Conservation (phyloP, 2,797 vertebrate species). For the Peromyscus nudipes region DNA sequence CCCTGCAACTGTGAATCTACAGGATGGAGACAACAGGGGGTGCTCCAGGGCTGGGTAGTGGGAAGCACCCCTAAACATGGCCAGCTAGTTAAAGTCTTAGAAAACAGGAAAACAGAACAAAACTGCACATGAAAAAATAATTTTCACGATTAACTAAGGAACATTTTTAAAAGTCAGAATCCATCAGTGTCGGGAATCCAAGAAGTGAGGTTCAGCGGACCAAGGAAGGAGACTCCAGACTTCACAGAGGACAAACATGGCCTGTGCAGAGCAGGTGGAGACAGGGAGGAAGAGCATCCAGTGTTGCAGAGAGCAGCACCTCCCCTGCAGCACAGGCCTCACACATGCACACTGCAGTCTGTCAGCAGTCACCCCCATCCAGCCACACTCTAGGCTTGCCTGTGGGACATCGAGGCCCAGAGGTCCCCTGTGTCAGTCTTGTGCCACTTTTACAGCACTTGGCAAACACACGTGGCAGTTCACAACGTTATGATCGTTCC, state of each 20-base stretch:
- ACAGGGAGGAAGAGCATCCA: background rate
- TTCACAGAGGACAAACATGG: constrained; percentile 41
- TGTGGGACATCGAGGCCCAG: accelerated
- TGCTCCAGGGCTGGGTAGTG: background rate
- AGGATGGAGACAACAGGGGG: background rate
- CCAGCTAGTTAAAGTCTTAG: constrained; percentile 2
- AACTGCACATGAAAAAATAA: constrained; percentile 32
- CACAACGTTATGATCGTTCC: constrained; percentile 98
- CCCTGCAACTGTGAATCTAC: background rate
- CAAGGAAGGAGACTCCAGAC: constrained; percentile 53
- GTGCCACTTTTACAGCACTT: constrained; percentile 48
- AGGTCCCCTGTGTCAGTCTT: background rate
- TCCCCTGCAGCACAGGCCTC: background rate
- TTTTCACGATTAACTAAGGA: constrained; percentile 62
- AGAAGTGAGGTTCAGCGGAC: constrained; percentile 70
- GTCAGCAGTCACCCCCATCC: too few species aligned
- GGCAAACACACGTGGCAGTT: constrained; percentile 51
- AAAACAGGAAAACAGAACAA: constrained; percentile 3
- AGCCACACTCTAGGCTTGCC: too few species aligned
- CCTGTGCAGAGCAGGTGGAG: background rate
- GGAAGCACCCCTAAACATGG: background rate
- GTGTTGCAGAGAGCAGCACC: background rate
- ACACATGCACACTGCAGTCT: background rate
- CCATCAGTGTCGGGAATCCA: constrained; percentile 52
- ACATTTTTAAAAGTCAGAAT: background rate